These are phyloP conservation scores for Progne subis DNA, from an alignment of 2,113 vertebrate genomes.

Conservation along the genomic window DNA sequence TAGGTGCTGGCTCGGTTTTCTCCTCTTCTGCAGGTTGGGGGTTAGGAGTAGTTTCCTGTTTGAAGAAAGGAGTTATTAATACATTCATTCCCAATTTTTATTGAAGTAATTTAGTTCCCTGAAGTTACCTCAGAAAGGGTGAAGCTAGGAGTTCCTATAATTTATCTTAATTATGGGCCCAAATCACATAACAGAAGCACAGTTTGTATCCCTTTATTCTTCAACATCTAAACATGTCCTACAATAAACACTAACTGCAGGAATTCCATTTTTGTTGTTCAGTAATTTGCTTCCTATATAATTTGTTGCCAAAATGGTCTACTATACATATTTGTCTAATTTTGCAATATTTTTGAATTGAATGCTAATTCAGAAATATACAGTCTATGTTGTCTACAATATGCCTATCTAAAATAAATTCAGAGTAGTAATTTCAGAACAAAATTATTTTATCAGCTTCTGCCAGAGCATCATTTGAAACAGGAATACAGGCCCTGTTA, in stretches of 20 bases:
- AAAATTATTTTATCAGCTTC: background rate
- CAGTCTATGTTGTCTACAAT: background rate
- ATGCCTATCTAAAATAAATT: background rate
- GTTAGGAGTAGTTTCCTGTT: constrained; percentile 86
- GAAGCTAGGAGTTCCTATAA: background rate
- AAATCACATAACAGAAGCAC: background rate
- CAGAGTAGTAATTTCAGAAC: background rate
- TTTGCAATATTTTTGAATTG: background rate
- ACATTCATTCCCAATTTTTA: background rate
- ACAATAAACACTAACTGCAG: background rate
- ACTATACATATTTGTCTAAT: background rate
- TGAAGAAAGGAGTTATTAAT: constrained; percentile 15
- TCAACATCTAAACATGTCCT: background rate
- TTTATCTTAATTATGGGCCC: background rate
- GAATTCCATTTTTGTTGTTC: background rate
- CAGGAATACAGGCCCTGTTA: background rate
- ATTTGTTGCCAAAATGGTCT: background rate
- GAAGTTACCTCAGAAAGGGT: background rate
- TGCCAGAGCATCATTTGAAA: background rate
- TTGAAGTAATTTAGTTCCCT: background rate
- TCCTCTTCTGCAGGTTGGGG: constrained; percentile 86
- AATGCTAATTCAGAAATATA: background rate
- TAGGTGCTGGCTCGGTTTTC: constrained; percentile 75
- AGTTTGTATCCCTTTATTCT: background rate
- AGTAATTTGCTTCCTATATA: background rate